Evolutionary conservation across 1,140 invertebrate species (phyloP), one percentile per base, ranked within the genome.

Genomic region (Drosophila lacteicornis): DNA sequence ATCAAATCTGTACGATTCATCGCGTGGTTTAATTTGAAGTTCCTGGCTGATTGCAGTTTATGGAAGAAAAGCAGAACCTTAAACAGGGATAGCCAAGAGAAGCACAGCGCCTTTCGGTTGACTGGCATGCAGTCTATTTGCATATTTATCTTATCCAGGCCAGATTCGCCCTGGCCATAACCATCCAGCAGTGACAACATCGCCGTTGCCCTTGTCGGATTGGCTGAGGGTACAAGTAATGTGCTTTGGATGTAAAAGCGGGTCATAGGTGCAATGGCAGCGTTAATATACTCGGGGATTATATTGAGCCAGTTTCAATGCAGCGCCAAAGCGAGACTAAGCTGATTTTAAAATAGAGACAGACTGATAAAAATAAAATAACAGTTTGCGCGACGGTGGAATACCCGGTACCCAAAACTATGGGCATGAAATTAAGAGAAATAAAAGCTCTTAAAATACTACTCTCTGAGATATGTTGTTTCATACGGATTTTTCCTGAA

Each of bases 251-350:
- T 58, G 33, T 27, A 42, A 36, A 42, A 50, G 30, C 55, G 46
- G 63, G 80, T 75, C 78, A 90, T 90, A 88, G 84, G 84, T 88
- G 84, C 85, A 90, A 42, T 82, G 84, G 42, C 73, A 80, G 84
- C 69, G 83, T 73, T 82, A 83, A 87, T 83, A 88, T 84, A 60
- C 65, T 71, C 36, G 62, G 58, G 85, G 85, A 90, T 90, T 84
- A 90, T 62, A 59, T 65, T 46, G 74, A 75, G 61, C 57, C 80
- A 80, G 76, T 76, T 71, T 62, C 65, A 75, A 38, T 49, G 62
- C 55, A 69, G 71, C 55, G 63, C 57, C 65, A 67, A 75, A 79
- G 60, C 68, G 47, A 50, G 75, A 27, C n/a, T 22, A 30, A 70
- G 49, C 47, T 57, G 59, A 46, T 69, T 63, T 80, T 68, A 65